Percentiles rank a stretch among this genome's conserved stretches.
Evolutionary conservation across 1,140 invertebrate species (phyloP).

Genomic region (Drosophila funebris): DNA sequence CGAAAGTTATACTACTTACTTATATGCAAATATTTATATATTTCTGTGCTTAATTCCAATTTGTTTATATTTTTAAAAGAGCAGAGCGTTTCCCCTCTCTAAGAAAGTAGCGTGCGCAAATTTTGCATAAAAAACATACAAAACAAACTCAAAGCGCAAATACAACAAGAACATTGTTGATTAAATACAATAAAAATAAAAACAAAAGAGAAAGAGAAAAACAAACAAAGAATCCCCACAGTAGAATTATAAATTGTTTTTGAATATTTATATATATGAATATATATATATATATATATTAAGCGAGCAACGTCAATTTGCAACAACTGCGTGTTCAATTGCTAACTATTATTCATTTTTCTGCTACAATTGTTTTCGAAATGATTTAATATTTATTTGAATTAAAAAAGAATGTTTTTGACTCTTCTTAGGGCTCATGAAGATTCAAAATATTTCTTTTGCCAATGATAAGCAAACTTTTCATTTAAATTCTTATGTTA

Average conservation of each 20-base stretch:
- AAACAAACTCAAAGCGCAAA: slow-evolving; percentile 62
- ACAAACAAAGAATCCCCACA: slow-evolving; percentile 10
- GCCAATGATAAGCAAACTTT: slow-evolving; percentile 33
- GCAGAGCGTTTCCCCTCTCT: slow-evolving; percentile 25
- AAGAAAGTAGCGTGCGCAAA: slow-evolving; percentile 39
- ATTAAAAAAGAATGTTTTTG: slow-evolving; percentile 78
- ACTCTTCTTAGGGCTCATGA: slow-evolving; percentile 83
- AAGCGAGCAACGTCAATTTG: slow-evolving; percentile 49
- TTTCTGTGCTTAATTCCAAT: slow-evolving; percentile 71
- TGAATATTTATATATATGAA: slow-evolving; percentile 11
- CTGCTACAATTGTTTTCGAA: slow-evolving; percentile 20
- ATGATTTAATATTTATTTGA: slow-evolving; percentile 11
- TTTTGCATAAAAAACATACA: slow-evolving; percentile 51
- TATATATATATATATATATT: slow-evolving; percentile 26
- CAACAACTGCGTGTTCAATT: slow-evolving; percentile 27
- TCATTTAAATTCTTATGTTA: slow-evolving; percentile 34
- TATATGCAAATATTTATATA: slow-evolving; percentile 47
- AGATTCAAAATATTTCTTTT: slow-evolving; percentile 83
- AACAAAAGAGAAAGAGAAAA: slow-evolving; percentile 22
- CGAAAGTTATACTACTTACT: slow-evolving; percentile 51
- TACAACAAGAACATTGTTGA: slow-evolving; percentile 34
- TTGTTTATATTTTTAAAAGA: slow-evolving; percentile 64
- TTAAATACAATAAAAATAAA: slow-evolving; percentile 39
- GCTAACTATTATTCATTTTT: slow-evolving; percentile 45
- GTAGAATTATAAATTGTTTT: slow-evolving; percentile 70